Base-by-base conservation (phyloP, 1,140 invertebrate species). In the Psilanteris sp. region DNA sequence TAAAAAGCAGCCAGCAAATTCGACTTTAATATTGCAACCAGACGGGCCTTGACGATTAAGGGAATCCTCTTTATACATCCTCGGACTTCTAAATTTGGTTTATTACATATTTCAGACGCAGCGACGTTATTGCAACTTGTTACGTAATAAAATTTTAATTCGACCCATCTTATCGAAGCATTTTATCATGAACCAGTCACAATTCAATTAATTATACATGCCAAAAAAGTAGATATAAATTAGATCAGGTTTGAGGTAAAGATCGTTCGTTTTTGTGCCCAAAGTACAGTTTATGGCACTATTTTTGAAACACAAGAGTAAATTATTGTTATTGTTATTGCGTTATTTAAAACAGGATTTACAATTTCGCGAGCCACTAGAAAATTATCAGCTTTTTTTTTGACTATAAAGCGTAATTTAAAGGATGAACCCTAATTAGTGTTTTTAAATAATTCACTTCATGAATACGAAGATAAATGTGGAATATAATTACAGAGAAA, bases 31-130 rank as follows among this genome's bases (percentile, higher is more conserved):
- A 52, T 39, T 26, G 43, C 44, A 50, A 39, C 16, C 29, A 8
- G 48, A 54, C 36, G 24, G 22, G 8, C 22, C 31, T 48, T 8
- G 68, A 62, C 57, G 48, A 37, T 61, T 72, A 62, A 72, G 57
- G 68, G 24, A 48, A 62, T 72, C 48, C 26, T 39, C 68, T 62
- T 72, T 62, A 55, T 62, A 48, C 55, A 31, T 66, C 24, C 11
- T n/a, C 14, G 16, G n/a, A 6, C 24, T 44, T 61, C 67, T 62
- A 44, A 43, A 54, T 71, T 71, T 52, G 46, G 66, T 54, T 29
- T 44, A 37, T 52, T 61, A 54, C 52, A 61, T 27, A 61, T 61
- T 54, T 54, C 41, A 66, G 36, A 24, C 24, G 24, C 44, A 32
- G 24, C 18, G 16, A 43, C 26, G 15, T 6, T 9, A 26, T 31